Evolutionary conservation across 2,797 vertebrate species (phyloP).

Genomic region (Amphiprion clarkii): DNA sequence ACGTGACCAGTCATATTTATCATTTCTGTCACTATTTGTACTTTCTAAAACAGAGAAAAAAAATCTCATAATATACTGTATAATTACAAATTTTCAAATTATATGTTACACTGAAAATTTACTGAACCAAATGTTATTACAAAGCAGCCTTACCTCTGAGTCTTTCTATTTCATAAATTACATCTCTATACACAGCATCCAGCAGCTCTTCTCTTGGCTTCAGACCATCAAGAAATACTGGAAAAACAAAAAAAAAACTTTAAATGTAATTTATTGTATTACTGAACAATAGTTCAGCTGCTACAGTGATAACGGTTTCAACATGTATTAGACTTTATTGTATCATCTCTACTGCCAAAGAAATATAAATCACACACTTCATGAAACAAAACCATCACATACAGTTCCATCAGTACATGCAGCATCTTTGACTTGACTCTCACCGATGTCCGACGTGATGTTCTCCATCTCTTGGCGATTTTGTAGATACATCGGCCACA

Average conservation of each 20-base stretch:
- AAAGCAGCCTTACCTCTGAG: slow-evolving; percentile 67
- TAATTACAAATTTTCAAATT: not conserved
- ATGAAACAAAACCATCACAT: not conserved
- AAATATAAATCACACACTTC: not conserved
- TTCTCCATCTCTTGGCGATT: slow-evolving; percentile 88
- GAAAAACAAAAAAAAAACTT: not conserved
- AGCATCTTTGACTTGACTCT: slow-evolving; percentile 36
- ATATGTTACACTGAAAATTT: not conserved
- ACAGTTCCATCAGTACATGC: not conserved
- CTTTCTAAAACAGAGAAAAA: not conserved
- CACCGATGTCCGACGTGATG: slow-evolving; percentile 83
- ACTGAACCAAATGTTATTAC: not conserved
- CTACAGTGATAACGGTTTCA: not conserved
- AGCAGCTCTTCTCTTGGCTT: slow-evolving; percentile 87
- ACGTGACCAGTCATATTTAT: not conserved
- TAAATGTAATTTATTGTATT: not conserved
- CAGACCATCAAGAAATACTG: slow-evolving; percentile 92
- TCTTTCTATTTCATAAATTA: slow-evolving; percentile 81
- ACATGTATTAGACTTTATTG: too few species aligned
- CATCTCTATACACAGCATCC: slow-evolving; percentile 83
- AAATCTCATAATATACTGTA: not conserved
- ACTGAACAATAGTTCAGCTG: not conserved
- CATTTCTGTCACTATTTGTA: not conserved
- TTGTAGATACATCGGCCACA: slow-evolving; percentile 96
- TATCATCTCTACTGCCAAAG: too few species aligned